Percentiles rank a stretch among this genome's conserved stretches.
phyloP scores from a whole-genome alignment of 2,797 vertebrate genomes.

The Streptopelia turtur region DNA sequence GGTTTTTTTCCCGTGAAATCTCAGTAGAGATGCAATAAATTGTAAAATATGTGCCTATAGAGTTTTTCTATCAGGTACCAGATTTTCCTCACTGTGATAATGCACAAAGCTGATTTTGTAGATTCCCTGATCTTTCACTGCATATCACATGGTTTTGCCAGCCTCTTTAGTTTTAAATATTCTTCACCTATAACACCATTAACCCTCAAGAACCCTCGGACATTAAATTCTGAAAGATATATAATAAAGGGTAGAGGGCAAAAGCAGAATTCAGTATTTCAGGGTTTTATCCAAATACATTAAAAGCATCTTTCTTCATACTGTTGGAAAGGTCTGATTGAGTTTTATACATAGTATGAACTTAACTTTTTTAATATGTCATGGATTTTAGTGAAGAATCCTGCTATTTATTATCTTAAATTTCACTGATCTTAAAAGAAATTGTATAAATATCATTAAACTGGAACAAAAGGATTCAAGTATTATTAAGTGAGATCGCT shows the following conservation, averaged over 20 bases:
- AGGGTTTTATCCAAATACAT: neutral
- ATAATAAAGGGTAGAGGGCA: neutral
- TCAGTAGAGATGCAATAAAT: neutral
- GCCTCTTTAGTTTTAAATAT: neutral
- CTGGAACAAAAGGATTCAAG: neutral
- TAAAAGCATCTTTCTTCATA: neutral
- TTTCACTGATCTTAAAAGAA: neutral
- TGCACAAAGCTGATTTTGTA: neutral
- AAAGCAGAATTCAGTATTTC: neutral
- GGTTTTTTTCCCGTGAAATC: neutral
- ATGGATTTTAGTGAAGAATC: neutral
- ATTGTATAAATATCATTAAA: neutral
- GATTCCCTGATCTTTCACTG: neutral
- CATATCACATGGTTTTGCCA: neutral
- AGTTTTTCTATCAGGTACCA: neutral
- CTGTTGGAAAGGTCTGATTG: neutral
- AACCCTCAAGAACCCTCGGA: neutral
- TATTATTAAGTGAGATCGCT: neutral
- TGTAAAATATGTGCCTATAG: neutral
- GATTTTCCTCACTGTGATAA: neutral
- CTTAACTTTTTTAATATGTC: neutral
- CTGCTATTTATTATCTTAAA: neutral
- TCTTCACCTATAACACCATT: neutral
- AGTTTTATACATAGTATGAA: neutral
- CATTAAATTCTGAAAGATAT: neutral